Evolutionary conservation across 2,888 invertebrate species (phyloP), one percentile per base, ranked within the genome.

Genomic region (Dione vanillae): DNA sequence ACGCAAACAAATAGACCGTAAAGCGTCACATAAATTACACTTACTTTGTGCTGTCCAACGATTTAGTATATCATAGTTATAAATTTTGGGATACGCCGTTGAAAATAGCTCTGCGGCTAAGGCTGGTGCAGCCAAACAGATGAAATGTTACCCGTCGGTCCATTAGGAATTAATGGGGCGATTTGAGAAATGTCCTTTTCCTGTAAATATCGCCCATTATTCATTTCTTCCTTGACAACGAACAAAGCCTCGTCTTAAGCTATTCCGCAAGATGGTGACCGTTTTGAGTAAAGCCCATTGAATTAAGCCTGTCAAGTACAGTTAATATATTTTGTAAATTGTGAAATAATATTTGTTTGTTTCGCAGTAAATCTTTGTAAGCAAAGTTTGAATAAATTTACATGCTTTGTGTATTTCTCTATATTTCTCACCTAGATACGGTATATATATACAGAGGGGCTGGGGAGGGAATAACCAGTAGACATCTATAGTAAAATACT

Each of bases 131-230:
- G 90, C 90, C 92, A 91, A 92, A 91, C 89, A 91, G 89, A 92
- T 91, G 91, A 92, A 90, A 91, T 91, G 92, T 91, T 82, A 87
- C 87, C 83, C 79, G 85, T 83, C 86, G 91, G 84, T 86, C 91
- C 91, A 91, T 92, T 91, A 92, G 86, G 90, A 92, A 91, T 92
- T 89, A 92, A 92, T 91, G 92, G 90, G 83, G 89, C 91, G 91
- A 89, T 89, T 87, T 89, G 80, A 90, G 90, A 88, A 91, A 91
- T 91, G 92, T 90, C 92, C 90, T 91, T 89, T 91, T 89, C 87
- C 87, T 84, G 90, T 91, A 90, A 91, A 91, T 89, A 90, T 83
- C 81, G 80, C 78, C 80, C 80, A 85, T 90, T 87, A 90, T 85
- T 90, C 87, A 91, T 89, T 85, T 83, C 82, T 67, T 74, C 75